These are phyloP conservation scores for Oreonectes daqikongensis DNA, from an alignment of 2,797 vertebrate genomes.

Conservation along the genomic window DNA sequence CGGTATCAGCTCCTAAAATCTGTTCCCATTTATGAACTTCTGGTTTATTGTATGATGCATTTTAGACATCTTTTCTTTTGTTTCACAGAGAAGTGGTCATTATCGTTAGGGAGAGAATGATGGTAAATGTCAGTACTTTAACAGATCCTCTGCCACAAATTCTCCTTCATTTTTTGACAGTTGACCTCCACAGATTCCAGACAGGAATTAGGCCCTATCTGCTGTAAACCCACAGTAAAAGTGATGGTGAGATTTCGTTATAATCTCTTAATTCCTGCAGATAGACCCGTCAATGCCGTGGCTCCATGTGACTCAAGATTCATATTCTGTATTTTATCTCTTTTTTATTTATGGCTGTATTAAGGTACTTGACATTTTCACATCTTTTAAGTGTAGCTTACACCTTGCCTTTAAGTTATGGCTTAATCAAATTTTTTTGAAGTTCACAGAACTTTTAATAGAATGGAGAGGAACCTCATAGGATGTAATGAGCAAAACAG, in stretches of 20 bases:
- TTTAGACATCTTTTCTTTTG: conserved; percentile 21
- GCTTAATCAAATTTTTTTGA: conserved; percentile 55
- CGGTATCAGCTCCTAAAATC: conserved; percentile 10
- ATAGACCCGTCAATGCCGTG: conserved; percentile 46
- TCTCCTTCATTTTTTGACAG: conserved; percentile 47
- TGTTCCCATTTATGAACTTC: conserved; percentile 22
- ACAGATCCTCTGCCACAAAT: conserved; percentile 47
- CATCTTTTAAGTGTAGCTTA: conserved; percentile 53
- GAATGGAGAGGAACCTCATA: conserved; percentile 5
- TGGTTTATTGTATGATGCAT: conserved; percentile 8
- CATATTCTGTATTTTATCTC: conserved; percentile 46
- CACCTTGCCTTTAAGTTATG: conserved; percentile 51
- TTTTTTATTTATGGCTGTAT: conserved; percentile 48
- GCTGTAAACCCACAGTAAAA: conserved; percentile 47
- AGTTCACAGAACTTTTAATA: conserved; percentile 38
- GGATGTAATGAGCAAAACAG: conserved; percentile 32
- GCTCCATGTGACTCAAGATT: conserved; percentile 46
- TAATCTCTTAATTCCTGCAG: conserved; percentile 60
- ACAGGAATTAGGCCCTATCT: conserved; percentile 54
- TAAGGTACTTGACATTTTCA: conserved; percentile 57
- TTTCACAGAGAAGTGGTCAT: conserved; percentile 17
- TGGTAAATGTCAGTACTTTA: conserved; percentile 58
- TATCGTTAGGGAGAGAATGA: conserved; percentile 42
- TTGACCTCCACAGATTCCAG: conserved; percentile 46
- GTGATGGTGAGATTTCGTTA: conserved; percentile 46